Conservation (phyloP, 1,140 invertebrate genomes). For the Tyrophagus putrescentiae region DNA sequence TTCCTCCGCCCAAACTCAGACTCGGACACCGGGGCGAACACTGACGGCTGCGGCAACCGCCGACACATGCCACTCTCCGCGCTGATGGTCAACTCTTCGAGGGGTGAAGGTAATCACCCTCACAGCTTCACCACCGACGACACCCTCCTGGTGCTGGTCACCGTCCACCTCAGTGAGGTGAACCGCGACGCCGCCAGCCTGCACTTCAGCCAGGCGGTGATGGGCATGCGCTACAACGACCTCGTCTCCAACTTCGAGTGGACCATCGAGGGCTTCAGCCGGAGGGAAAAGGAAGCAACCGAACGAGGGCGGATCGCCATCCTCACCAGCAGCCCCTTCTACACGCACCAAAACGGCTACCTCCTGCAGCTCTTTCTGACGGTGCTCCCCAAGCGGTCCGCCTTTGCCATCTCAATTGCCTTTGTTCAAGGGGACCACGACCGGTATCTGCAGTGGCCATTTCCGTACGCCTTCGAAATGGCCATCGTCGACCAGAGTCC, state of each 20-base stretch:
- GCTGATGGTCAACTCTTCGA: no score
- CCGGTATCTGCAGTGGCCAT: conserved; percentile 25
- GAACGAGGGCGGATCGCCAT: background rate
- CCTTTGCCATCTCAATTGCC: conserved; percentile 23
- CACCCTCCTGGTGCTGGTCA: conserved; percentile 13
- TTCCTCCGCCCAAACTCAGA: conserved; percentile 20
- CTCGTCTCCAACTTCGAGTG: conserved; percentile 25
- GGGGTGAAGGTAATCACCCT: no score
- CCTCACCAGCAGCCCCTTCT: conserved; percentile 22
- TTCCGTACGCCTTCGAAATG: conserved; percentile 25
- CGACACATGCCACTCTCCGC: conserved; percentile 20
- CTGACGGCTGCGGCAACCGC: conserved; percentile 24
- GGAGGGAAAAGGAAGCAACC: background rate
- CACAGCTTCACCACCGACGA: conserved; percentile 11
- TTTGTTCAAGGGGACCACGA: conserved; percentile 24
- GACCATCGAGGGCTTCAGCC: conserved; percentile 20
- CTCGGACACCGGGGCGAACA: background rate
- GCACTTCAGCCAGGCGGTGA: conserved; percentile 6
- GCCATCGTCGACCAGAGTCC: conserved; percentile 23
- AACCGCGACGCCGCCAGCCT: background rate
- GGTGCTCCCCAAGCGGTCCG: conserved; percentile 14
- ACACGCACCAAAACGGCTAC: conserved; percentile 23
- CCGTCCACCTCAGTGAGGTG: conserved; percentile 22
- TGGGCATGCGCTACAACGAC: conserved; percentile 23
- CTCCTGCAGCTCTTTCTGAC: conserved; percentile 23